Evolutionary conservation across 1,140 invertebrate species (phyloP).

Genomic region (Euura lappo): DNA sequence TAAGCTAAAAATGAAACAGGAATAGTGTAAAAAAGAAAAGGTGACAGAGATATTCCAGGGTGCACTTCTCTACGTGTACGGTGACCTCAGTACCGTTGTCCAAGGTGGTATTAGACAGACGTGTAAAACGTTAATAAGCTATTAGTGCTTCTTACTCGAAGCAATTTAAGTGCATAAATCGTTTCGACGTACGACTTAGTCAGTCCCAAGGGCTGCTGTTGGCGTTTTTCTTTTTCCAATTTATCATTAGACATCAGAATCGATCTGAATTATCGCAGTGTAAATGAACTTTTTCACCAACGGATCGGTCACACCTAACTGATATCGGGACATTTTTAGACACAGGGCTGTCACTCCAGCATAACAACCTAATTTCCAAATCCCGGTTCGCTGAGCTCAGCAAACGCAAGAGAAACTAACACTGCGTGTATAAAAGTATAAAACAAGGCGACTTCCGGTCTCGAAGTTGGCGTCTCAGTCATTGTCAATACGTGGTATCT

Average conservation of each 20-base stretch:
- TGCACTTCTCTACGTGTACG: background rate
- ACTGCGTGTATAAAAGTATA: too few relatives aligned
- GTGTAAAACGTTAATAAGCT: slow-evolving; percentile 7
- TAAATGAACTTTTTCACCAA: background rate
- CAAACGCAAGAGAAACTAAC: background rate
- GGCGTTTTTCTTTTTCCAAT: too few relatives aligned
- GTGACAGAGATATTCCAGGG: background rate
- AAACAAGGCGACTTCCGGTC: too few relatives aligned
- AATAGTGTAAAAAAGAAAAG: background rate
- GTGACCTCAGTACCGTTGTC: background rate
- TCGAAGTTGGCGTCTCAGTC: too few relatives aligned
- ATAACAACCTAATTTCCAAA: slow-evolving; percentile 6
- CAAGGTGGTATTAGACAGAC: background rate
- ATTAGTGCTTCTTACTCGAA: background rate
- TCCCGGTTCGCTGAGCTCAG: background rate
- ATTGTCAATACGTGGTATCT: too few relatives aligned
- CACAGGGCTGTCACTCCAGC: slow-evolving; percentile 7
- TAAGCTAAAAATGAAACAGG: background rate
- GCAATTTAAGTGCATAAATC: slow-evolving; percentile 1
- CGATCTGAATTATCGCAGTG: background rate
- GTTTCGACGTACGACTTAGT: background rate
- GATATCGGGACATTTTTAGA: background rate
- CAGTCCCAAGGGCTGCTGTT: slow-evolving; percentile 3
- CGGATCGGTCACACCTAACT: background rate
- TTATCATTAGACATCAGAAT: too few relatives aligned